Base-by-base conservation (phyloP, 1,140 invertebrate species). In the Drosophila kikkawai region DNA sequence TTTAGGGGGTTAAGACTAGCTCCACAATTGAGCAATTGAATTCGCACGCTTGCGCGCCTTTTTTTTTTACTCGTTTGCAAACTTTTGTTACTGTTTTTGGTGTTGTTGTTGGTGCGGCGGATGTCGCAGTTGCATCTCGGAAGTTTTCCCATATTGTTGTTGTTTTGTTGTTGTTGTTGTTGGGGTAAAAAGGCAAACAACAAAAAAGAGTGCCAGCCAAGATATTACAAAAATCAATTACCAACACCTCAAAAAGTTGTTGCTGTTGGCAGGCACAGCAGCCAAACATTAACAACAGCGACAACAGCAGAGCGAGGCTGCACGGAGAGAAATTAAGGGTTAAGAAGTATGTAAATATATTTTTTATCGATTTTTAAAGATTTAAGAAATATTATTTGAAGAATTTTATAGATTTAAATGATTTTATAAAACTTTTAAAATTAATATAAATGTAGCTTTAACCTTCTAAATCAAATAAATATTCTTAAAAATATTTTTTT, bases 161-260 rank as follows among this genome's bases (percentile, higher is more conserved):
- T 80, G 63, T 45, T 50, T 58, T 56, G 66, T 37, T 41, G 34
- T 19, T 66, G 53, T n/a, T 63, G 75, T 57, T 77, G 63, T 45
- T 61, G 66, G 53, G 64, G 69, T 67, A 77, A 88, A 88, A 90
- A 90, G 85, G 41, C 64, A 76, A 90, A 90, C 85, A 86, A 74
- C 70, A 79, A 65, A 61, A 59, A 55, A 61, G 61, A 88, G 85
- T 84, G 75, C 82, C 86, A 90, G 85, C 85, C 53, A 82, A 90
- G 86, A 90, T 90, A 90, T 90, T 90, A 90, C 85, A 90, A 90
- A 90, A 90, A 90, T 90, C 85, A 90, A 90, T 90, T 90, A 90
- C 85, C 85, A 90, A 90, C 85, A 90, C 85, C 81, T 90, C 85
- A 85, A 90, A 88, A 91, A 73, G 81, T 64, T 84, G 82, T 84